phyloP scores from a whole-genome alignment of 2,113 vertebrate genomes.

The Albula goreensis region DNA sequence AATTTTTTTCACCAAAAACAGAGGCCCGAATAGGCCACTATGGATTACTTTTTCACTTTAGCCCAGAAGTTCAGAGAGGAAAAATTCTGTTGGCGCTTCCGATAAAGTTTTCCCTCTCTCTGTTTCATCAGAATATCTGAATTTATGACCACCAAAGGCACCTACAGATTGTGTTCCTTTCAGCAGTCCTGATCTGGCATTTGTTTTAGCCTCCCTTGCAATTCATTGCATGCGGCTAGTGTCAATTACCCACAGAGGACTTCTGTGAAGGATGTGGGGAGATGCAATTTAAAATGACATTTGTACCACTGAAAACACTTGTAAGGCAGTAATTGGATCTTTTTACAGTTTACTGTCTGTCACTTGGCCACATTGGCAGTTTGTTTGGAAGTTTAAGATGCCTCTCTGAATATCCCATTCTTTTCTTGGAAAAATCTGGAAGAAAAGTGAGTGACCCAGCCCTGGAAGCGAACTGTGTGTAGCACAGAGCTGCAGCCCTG shows the following conservation, averaged over 20 bases:
- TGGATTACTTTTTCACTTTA: neutral
- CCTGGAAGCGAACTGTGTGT: neutral
- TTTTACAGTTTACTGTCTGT: constrained; percentile 73
- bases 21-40: neutral
- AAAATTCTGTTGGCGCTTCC: neutral
- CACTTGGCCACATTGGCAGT: constrained; percentile 44
- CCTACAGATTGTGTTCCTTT: constrained; percentile 34
- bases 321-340: constrained; percentile 80
- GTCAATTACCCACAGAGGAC: constrained; percentile 76
- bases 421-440: neutral
- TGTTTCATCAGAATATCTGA: neutral
- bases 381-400: constrained; percentile 27
- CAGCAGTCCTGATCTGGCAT: constrained; percentile 38
- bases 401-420: constrained; percentile 1
- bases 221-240: constrained; percentile 46
- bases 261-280: constrained; percentile 61
- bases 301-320: constrained; percentile 70
- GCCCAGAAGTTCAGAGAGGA: neutral
- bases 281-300: constrained; percentile 76
- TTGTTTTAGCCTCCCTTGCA: constrained; percentile 24
- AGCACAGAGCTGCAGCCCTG: constrained; percentile 30
- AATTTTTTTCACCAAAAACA: neutral
- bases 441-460: neutral
- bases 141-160: constrained; percentile 26
- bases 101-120: neutral